These are phyloP conservation scores for Volucella bombylans DNA, from an alignment of 2,888 invertebrate genomes.

Conservation along the genomic window DNA sequence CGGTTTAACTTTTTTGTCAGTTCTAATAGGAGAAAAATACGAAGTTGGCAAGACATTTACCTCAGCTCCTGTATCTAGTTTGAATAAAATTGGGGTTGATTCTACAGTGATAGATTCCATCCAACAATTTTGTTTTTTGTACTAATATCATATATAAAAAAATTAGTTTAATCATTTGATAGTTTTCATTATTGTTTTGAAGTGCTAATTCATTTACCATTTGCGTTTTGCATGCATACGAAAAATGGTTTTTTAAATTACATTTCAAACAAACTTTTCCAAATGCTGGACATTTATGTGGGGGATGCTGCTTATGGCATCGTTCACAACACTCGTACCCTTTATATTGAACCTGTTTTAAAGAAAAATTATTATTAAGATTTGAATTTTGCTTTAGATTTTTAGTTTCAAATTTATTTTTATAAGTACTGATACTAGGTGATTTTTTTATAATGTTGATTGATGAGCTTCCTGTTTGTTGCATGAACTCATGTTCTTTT, in stretches of 20 bases:
- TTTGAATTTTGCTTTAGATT: constrained; percentile 4
- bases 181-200: too few species aligned
- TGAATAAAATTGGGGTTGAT: constrained; percentile 12
- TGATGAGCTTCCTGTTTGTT: constrained; percentile 1
- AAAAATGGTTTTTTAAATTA: constrained; percentile 6
- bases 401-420: constrained; percentile 22
- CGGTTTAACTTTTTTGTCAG: constrained; percentile 14
- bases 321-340: constrained; percentile 9
- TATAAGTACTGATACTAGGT: constrained; percentile 12
- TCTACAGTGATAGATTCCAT: constrained; percentile 5
- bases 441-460: constrained; percentile 22
- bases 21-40: constrained; percentile 13
- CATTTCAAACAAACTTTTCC: constrained; percentile 22
- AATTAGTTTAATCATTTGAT: neutral
- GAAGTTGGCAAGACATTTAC: neutral
- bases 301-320: neutral
- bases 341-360: constrained; percentile 22
- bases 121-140: constrained; percentile 27
- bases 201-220: constrained; percentile 8
- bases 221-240: constrained; percentile 6
- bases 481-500: neutral
- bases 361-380: constrained; percentile 14
- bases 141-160: neutral
- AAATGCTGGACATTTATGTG: constrained; percentile 14
- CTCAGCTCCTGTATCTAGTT: constrained; percentile 26